Evolutionary conservation across 2,797 vertebrate species (phyloP), one percentile per base, ranked within the genome.

Genomic region (Trachops cirrhosus): DNA sequence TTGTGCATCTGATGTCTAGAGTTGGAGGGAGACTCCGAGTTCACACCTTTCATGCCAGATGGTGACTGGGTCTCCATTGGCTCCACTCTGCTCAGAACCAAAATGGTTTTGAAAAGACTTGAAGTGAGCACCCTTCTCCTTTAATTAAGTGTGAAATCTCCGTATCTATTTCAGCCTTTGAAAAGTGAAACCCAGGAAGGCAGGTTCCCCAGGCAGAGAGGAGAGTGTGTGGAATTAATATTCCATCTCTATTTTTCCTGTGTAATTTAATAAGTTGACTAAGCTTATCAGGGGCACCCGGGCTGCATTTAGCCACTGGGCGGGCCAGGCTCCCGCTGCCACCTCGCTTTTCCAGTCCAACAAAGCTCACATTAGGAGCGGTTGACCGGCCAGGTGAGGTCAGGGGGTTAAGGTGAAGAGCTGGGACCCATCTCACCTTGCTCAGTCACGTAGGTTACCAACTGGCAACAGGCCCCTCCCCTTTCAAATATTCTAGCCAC

Each of bases 161-260:
- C 86, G 0, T 95, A 96, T 98, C 97, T 93, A 29, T 97, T 97
- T 97, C 97, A 97, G 73, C 80, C 96, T 97, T 95, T 97, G 97
- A 97, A 96, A 97, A 93, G 79, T 88, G 96, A 98, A 96, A 97
- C 93, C 95, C 41, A 91, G 97, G 92, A 96, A 96, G 94, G 95
- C 89, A 84, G 88, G 9, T 86, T 97, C 94, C 91, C 89, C 32
- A 24, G 77, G 88, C 86, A 16, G 86, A 91, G 50, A 82, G 37
- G 50, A 95, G 86, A 95, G 91, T 79, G 75, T 84, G n/a, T 3
- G 0, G 89, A 94, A 95, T 96, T 77, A 96, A 96, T 93, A 96
- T 77, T 93, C 89, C 80, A 82, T 79, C 91, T 94, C 80, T 3
- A 24, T 94, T 95, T 96, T 96, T 95, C 95, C 91, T 82, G 86